phyloP scores from a whole-genome alignment of 2,888 invertebrate genomes.

The Erebia palarica region DNA sequence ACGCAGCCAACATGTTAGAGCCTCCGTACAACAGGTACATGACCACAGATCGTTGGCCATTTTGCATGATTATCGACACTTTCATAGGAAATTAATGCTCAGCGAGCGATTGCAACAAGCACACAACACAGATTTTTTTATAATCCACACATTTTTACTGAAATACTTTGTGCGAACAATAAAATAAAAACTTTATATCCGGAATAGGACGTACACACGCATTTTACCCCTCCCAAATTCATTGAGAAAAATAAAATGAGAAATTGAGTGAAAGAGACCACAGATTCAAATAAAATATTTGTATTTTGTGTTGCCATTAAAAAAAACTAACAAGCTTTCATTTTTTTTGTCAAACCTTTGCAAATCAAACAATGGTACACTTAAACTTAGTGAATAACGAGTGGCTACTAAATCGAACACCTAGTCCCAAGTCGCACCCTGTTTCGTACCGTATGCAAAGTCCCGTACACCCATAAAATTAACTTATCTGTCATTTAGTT shows the following conservation, averaged over 20 bases:
- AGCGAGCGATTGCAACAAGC: slow-evolving; percentile 58
- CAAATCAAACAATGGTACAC: too few species aligned
- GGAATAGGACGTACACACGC: slow-evolving; percentile 76
- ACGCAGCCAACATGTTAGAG: slow-evolving; percentile 90
- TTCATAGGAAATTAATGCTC: slow-evolving; percentile 61
- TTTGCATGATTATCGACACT: slow-evolving; percentile 83
- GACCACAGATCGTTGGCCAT: slow-evolving; percentile 88
- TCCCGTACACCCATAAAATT: too few species aligned
- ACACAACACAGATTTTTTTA: slow-evolving; percentile 56
- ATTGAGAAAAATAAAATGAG: slow-evolving; percentile 75
- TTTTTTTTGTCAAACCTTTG: too few species aligned
- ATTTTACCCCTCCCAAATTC: slow-evolving; percentile 79
- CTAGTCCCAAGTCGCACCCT: too few species aligned
- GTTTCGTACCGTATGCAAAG: too few species aligned
- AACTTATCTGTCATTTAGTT: too few species aligned
- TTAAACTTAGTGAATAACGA: too few species aligned
- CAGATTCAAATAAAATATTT: slow-evolving; percentile 41
- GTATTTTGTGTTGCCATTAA: slow-evolving; percentile 24
- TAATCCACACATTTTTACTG: slow-evolving; percentile 63
- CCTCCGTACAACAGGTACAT: slow-evolving; percentile 83
- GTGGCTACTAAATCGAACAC: too few species aligned
- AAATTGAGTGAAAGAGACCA: slow-evolving; percentile 54
- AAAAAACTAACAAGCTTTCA: not conserved
- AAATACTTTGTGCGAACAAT: slow-evolving; percentile 62
- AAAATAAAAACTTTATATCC: slow-evolving; percentile 67